These are phyloP conservation scores for Hymenochirus boettgeri DNA, from an alignment of 2,113 vertebrate genomes.

Conservation along the genomic window DNA sequence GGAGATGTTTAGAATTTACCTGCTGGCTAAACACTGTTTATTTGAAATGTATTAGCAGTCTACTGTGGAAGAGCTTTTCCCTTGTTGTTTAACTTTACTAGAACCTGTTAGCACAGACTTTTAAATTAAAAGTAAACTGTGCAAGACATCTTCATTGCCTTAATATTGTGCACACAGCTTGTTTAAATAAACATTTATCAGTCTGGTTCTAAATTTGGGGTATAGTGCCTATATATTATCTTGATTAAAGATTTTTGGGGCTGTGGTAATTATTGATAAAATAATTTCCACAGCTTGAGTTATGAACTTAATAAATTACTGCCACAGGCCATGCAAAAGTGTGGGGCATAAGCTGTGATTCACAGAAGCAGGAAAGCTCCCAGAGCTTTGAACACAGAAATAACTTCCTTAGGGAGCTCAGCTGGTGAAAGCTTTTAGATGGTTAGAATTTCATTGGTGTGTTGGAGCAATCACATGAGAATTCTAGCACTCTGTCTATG, in stretches of 20 bases:
- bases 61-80: constrained; percentile 10
- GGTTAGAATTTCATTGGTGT: constrained; percentile 74
- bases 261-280: too few species aligned
- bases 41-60: constrained; percentile 33
- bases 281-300: too few species aligned
- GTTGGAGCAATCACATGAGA: constrained; percentile 70
- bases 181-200: constrained; percentile 8
- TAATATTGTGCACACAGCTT: constrained; percentile 31
- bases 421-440: constrained; percentile 51
- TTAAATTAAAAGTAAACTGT: constrained; percentile 63
- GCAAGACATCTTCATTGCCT: constrained; percentile 16
- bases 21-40: constrained; percentile 52
- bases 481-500: constrained; percentile 63
- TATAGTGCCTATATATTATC: too few species aligned
- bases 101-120: constrained; percentile 30
- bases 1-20: constrained; percentile 38
- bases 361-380: constrained; percentile 39
- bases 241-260: too few species aligned
- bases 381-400: constrained; percentile 43
- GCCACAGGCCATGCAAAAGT: too few species aligned
- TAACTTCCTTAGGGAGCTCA: constrained; percentile 47
- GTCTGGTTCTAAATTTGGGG: constrained; percentile 38
- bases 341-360: constrained; percentile 32
- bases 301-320: too few species aligned
- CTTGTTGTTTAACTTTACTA: background rate